A percentile compares a stretch with the other conserved stretches of the same genome.
These are phyloP conservation scores for Gallinago solitaria DNA, from an alignment of 2,797 vertebrate genomes.

Conservation along the genomic window DNA sequence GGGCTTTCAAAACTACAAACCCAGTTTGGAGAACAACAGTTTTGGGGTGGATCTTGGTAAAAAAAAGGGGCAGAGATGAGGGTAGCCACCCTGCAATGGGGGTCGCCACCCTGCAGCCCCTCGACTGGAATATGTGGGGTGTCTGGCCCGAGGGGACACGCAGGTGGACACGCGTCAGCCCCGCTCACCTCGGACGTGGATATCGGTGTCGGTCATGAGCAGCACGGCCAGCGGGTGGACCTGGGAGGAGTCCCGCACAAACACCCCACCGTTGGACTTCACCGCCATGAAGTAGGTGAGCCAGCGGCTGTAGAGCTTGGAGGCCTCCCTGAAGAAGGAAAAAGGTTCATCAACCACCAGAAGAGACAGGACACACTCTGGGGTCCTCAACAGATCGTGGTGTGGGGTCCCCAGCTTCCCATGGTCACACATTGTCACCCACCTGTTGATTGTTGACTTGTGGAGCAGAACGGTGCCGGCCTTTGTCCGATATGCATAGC, in stretches of 20 bases:
- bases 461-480: constrained; percentile 90
- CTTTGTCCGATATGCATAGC: constrained; percentile 80
- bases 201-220: constrained; percentile 89
- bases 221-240: constrained; percentile 92
- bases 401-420: neutral
- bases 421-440: neutral
- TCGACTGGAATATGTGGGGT: neutral
- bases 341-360: neutral
- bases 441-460: constrained; percentile 95
- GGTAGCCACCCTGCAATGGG: fast-evolving
- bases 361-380: fast-evolving
- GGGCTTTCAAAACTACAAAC: no score
- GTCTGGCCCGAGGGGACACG: neutral
- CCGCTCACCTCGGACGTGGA: constrained; percentile 84
- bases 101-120: neutral
- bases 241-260: constrained; percentile 91
- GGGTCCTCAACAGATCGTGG: fast-evolving
- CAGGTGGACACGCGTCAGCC: fast-evolving
- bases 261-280: constrained; percentile 88
- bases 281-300: constrained; percentile 93
- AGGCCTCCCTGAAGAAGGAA: constrained; percentile 71
- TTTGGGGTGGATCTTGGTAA: no score
- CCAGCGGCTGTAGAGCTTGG: constrained; percentile 88
- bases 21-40: no score
- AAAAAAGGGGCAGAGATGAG: fast-evolving